Percentiles rank a stretch among this genome's conserved stretches.
phyloP scores from a whole-genome alignment of 1,140 invertebrate species.

The Rhizoglyphus robini region DNA sequence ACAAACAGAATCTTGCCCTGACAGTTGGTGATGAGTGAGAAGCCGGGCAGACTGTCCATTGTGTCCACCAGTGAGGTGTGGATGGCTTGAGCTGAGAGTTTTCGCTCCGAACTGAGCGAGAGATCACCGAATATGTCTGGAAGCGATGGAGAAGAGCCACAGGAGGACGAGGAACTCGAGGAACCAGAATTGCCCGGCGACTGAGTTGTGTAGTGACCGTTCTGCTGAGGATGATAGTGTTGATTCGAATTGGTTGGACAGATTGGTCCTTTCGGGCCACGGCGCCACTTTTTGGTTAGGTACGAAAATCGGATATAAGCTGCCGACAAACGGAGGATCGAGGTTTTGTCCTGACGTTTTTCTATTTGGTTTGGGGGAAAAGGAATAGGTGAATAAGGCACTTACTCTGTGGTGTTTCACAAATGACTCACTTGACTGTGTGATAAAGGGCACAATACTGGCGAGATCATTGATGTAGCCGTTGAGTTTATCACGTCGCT shows the following conservation, averaged over 20 bases:
- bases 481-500: conserved; percentile 73
- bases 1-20: conserved; percentile 74
- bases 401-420: no score
- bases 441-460: conserved; percentile 50
- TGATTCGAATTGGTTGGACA: no score
- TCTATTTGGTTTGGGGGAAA: no score
- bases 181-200: no score
- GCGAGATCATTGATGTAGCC: conserved; percentile 66
- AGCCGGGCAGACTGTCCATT: conserved; percentile 37
- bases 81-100: not conserved
- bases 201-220: no score
- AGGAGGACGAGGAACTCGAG: no score
- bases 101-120: no score
- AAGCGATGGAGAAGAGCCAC: no score
- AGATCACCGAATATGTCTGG: no score
- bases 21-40: conserved; percentile 65
- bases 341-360: conserved; percentile 74
- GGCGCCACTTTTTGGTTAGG: not conserved
- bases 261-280: no score
- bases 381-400: no score
- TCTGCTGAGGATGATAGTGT: no score
- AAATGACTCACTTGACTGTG: conserved; percentile 41
- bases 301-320: conserved; percentile 48
- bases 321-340: conserved; percentile 63
- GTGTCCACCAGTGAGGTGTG: conserved; percentile 19